phyloP scores from a whole-genome alignment of 2,797 vertebrate species.

The Garrulus glandarius region DNA sequence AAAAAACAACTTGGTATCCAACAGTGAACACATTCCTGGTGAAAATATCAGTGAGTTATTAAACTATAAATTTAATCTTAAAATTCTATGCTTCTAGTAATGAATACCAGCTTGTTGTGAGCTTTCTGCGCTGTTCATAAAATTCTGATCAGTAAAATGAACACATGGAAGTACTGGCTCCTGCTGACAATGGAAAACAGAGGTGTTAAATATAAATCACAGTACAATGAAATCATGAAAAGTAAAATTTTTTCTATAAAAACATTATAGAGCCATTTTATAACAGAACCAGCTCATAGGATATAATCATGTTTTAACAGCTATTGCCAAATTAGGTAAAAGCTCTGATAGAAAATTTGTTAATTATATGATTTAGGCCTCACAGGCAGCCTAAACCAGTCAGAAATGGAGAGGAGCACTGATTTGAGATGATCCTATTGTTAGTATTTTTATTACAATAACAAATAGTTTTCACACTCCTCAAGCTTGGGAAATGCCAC shows the following conservation, averaged over 20 bases:
- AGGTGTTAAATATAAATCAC: neutral
- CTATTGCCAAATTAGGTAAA: constrained; percentile 21
- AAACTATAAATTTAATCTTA: constrained; percentile 56
- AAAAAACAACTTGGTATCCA: neutral
- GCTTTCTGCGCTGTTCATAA: neutral
- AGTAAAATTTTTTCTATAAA: neutral
- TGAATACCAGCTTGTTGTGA: neutral
- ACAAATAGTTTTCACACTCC: neutral
- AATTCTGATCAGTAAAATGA: neutral
- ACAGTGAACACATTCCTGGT: constrained; percentile 38
- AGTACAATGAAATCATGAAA: neutral
- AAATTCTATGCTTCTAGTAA: constrained; percentile 18
- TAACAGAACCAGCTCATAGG: neutral
- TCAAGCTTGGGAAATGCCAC: neutral
- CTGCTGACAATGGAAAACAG: constrained; percentile 17
- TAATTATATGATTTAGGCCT: neutral
- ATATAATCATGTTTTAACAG: constrained; percentile 28
- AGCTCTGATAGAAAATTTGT: neutral
- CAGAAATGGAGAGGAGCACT: neutral
- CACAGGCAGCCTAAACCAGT: neutral
- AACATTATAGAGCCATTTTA: neutral
- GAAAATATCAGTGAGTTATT: constrained; percentile 56
- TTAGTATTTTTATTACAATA: neutral
- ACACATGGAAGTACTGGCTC: neutral
- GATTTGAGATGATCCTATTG: neutral